Percentiles rank a stretch among this genome's conserved stretches.
Evolutionary conservation across 1,140 invertebrate species (phyloP).

Genomic region (Medauroidea extradentata): DNA sequence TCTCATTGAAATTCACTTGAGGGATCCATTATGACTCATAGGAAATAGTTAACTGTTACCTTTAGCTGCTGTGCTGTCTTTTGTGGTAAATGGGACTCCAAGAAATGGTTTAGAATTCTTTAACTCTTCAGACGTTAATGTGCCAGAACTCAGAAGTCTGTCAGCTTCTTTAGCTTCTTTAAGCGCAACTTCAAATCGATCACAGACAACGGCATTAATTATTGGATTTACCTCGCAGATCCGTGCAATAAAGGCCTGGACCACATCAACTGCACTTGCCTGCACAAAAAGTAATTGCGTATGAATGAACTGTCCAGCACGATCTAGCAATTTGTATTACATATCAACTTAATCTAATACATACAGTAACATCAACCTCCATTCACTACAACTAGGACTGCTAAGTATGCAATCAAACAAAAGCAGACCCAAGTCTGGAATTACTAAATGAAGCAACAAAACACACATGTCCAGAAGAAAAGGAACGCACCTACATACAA

Average conservation of each 20-base stretch:
- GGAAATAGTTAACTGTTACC: no score
- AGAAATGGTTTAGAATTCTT: conserved; percentile 38
- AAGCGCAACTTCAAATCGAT: conserved; percentile 58
- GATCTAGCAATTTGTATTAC: neutral
- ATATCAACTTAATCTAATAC: neutral
- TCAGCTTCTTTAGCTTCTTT: conserved; percentile 42
- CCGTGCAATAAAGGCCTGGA: conserved; percentile 67
- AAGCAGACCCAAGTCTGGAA: neutral
- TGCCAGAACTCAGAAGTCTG: conserved; percentile 31
- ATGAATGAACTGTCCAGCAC: neutral
- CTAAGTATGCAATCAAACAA: neutral
- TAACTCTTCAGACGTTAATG: conserved; percentile 32
- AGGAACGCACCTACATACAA: no score
- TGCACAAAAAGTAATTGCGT: neutral
- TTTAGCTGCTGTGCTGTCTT: conserved; percentile 56
- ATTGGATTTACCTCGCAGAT: conserved; percentile 74
- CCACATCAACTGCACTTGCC: conserved; percentile 63
- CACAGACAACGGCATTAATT: conserved; percentile 78
- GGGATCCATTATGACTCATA: no score
- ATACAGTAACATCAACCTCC: neutral
- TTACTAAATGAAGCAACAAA: neutral
- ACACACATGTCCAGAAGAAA: neutral
- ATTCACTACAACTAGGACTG: neutral
- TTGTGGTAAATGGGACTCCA: conserved; percentile 80
- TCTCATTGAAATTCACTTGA: no score